Conservation (phyloP, 2,797 vertebrate genomes). For the Xiphorhynchus erythropygius region DNA sequence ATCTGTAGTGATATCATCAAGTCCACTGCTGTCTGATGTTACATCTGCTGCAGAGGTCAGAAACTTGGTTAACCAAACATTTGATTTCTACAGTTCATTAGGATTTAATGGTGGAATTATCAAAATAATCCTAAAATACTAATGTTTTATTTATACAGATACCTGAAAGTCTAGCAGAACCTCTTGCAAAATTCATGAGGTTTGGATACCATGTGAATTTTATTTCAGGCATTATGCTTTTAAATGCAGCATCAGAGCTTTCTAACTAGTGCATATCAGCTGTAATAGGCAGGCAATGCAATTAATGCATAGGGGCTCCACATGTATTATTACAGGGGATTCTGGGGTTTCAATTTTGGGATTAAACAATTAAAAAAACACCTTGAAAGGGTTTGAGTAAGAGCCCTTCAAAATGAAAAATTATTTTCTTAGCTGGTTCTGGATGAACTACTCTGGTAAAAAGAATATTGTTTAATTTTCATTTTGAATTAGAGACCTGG, state of each 20-base stretch:
- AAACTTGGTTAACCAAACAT: not conserved
- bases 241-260: constrained; percentile 32
- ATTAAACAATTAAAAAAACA: constrained; percentile 52
- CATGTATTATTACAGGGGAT: constrained; percentile 45
- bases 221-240: constrained; percentile 8
- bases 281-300: constrained; percentile 39
- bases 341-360: constrained; percentile 38
- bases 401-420: constrained; percentile 67
- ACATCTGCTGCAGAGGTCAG: not conserved
- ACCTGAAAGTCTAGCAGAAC: constrained; percentile 35
- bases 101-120: constrained; percentile 8
- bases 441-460: constrained; percentile 60
- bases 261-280: constrained; percentile 53
- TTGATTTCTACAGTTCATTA: not conserved
- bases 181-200: constrained; percentile 57
- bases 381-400: constrained; percentile 50
- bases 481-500: constrained; percentile 80
- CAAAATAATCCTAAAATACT: constrained; percentile 60
- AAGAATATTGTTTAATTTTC: constrained; percentile 80
- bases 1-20: not conserved
- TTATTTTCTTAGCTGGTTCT: constrained; percentile 62
- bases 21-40: not conserved
- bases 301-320: constrained; percentile 10
- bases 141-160: constrained; percentile 56
- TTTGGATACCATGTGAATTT: constrained; percentile 42